A percentile compares a stretch with the other conserved stretches of the same genome.
Conservation (phyloP, 2,797 vertebrate genomes). For the Geotrypetes seraphini region DNA sequence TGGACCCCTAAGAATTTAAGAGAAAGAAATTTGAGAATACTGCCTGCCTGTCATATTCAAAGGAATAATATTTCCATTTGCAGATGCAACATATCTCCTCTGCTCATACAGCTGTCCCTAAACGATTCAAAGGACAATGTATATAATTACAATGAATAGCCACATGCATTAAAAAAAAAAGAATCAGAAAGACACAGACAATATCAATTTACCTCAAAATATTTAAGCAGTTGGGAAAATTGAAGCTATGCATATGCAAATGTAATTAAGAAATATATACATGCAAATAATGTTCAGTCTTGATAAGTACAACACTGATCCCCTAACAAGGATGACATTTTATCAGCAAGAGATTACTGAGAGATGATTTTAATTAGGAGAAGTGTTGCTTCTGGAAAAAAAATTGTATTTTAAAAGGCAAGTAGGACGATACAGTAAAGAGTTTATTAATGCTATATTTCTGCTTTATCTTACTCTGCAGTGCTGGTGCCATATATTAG, state of each 20-base stretch:
- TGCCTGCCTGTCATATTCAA: too few species aligned
- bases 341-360: conserved; percentile 20
- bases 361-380: conserved; percentile 14
- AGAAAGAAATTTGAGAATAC: too few species aligned
- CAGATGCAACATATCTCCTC: too few species aligned
- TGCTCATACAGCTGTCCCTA: too few species aligned
- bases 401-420: not conserved
- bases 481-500: too few species aligned
- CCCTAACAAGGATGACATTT: conserved; percentile 16
- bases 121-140: too few species aligned
- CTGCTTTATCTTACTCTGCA: too few species aligned
- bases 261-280: conserved; percentile 30
- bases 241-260: conserved; percentile 34
- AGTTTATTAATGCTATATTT: too few species aligned
- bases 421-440: accelerated
- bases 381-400: not conserved
- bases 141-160: conserved; percentile 18
- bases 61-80: too few species aligned
- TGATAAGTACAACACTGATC: conserved; percentile 39
- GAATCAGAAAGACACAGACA: not conserved
- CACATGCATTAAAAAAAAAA: too few species aligned
- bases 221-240: conserved; percentile 28
- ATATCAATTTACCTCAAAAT: conserved; percentile 11
- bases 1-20: too few species aligned
- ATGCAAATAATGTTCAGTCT: conserved; percentile 25